Base-by-base conservation (phyloP, 2,113 vertebrate genomes). In the Bostrychus sinensis region DNA sequence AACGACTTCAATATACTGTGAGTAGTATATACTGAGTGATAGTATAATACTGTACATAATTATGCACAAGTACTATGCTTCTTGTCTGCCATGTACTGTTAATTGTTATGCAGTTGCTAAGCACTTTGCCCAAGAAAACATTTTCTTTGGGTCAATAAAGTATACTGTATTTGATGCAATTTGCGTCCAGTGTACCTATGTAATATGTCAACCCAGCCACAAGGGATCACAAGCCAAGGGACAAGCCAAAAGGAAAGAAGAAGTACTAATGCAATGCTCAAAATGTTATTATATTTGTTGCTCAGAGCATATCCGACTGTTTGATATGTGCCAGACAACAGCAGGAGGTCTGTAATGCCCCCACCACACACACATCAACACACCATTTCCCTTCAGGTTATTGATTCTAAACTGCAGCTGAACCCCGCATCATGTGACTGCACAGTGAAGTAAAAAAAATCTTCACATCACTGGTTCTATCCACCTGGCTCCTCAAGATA, bases 401-500 rank as follows among this genome's bases (percentile, higher is more conserved):
- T 71, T 66, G 66, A 79, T 56, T 57, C 9, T 39, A 64, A 54
- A 59, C 74, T 77, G 62, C 79, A 82, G 74, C 53, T 78, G 59
- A 65, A 59, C 66, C 58, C 46, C 55, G 17, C 55, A 48, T 50
- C 46, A 51, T 23, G 34, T 70, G 56, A 62, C 26, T 50, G 53
- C 58, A 72, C 65, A 48, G 43, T 60, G 46, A 56, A 53, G 46
- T 59, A 42, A 66, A 57, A 58, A 60, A 23, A 19, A 14, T 6
- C 20, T n/a, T n/a, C 11, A 58, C 20, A 34, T 28, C 37, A 32
- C 28, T 28, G 22, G 19, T 14, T 25, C 45, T 14, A 22, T 41
- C 36, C 45, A 32, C 50, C 25, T 28, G 8, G 50, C 17, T 53
- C 17, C 19, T 43, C 6, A 37, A 66, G 30, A 38, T 17, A 26